phyloP scores from a whole-genome alignment of 2,113 vertebrate species.

The Potamarius usumacintae region DNA sequence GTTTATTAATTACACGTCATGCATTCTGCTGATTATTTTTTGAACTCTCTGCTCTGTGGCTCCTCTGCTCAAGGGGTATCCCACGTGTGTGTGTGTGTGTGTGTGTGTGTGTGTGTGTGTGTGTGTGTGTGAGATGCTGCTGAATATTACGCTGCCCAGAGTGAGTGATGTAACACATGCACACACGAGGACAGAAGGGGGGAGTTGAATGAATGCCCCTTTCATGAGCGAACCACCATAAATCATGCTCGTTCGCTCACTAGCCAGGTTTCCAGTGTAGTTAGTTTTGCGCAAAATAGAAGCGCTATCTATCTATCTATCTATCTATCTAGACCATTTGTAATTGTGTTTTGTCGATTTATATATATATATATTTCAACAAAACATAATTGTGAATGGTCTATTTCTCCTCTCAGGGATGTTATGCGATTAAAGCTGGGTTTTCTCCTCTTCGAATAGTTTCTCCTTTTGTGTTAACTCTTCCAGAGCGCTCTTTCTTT shows the following conservation, averaged over 20 bases:
- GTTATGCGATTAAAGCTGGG: too few relatives aligned
- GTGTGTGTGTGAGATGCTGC: background rate
- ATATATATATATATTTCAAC: too few relatives aligned
- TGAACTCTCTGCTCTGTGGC: conserved; percentile 16
- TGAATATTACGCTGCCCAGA: background rate
- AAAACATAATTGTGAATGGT: too few relatives aligned
- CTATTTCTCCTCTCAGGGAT: too few relatives aligned
- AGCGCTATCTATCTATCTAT: too few relatives aligned
- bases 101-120: background rate
- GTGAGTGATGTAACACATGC: conserved; percentile 24
- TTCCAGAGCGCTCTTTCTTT: too few relatives aligned
- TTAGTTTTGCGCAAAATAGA: too few relatives aligned
- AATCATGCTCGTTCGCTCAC: background rate
- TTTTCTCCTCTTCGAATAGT: too few relatives aligned
- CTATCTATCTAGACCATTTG: too few relatives aligned
- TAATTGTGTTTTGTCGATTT: too few relatives aligned
- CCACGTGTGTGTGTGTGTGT: conserved; percentile 19
- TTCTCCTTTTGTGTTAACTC: too few relatives aligned
- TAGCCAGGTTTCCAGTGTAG: too few relatives aligned
- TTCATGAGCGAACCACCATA: background rate
- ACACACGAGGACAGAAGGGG: background rate
- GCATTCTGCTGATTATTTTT: conserved; percentile 5
- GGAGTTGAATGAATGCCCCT: background rate
- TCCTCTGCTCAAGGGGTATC: conserved; percentile 19
- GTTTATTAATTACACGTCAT: conserved; percentile 28